Percentiles rank a stretch among this genome's conserved stretches.
phyloP scores from a whole-genome alignment of 1,140 invertebrate genomes.

The Trialeurodes vaporariorum region DNA sequence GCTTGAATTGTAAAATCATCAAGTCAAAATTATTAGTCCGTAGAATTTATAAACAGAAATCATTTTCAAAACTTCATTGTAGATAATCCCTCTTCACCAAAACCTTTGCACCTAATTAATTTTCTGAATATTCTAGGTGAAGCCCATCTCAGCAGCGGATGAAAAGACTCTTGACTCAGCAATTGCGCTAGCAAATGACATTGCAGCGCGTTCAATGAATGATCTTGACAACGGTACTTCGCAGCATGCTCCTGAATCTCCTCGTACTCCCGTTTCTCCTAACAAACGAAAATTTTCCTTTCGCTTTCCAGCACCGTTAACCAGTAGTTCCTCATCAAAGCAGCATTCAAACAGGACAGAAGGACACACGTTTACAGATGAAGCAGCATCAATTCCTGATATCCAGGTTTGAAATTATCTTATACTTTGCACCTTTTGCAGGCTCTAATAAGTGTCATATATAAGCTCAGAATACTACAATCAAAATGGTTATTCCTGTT shows the following conservation, averaged over 20 bases:
- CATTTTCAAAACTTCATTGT: conserved; percentile 21
- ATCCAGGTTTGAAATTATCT: no score
- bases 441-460: no score
- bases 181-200: conserved; percentile 85
- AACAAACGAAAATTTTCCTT: conserved; percentile 79
- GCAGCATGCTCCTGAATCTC: conserved; percentile 41
- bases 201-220: conserved; percentile 77
- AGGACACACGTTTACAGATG: conserved; percentile 75
- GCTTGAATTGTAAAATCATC: no score
- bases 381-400: conserved; percentile 78
- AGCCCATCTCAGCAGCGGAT: conserved; percentile 88
- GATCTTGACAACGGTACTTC: conserved; percentile 40
- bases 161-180: conserved; percentile 86
- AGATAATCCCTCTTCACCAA: background rate
- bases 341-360: conserved; percentile 49
- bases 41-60: no score
- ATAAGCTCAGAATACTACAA: no score
- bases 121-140: conserved; percentile 45
- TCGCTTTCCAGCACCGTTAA: conserved; percentile 51
- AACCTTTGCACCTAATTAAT: background rate
- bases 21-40: conserved; percentile 32
- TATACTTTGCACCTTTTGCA: no score
- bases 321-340: conserved; percentile 15
- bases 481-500: no score
- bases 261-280: conserved; percentile 60